A percentile compares a stretch with the other conserved stretches of the same genome.
These are phyloP conservation scores for Prinia subflava DNA, from an alignment of 2,113 vertebrate genomes.

Conservation along the genomic window DNA sequence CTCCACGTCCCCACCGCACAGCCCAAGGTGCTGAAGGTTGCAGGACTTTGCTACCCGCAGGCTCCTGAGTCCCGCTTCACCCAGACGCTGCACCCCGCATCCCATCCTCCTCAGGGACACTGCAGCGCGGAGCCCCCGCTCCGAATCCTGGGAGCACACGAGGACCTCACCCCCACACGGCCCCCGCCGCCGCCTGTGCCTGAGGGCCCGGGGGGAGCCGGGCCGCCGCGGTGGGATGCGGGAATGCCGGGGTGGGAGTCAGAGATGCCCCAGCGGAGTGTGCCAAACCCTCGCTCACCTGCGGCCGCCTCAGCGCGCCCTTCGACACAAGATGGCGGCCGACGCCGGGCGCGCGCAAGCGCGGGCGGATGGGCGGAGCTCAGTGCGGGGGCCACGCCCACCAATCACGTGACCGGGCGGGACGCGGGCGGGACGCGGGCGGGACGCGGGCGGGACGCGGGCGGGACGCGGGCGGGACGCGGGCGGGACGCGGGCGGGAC, in stretches of 20 bases:
- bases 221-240: too few relatives aligned
- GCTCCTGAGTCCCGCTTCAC: neutral
- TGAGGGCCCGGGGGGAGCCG: too few relatives aligned
- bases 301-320: neutral
- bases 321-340: neutral
- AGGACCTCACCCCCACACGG: neutral
- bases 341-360: neutral
- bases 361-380: rapidly evolving
- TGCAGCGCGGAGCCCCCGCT: neutral
- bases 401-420: rapidly evolving
- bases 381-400: rapidly evolving
- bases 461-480: rapidly evolving
- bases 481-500: too few relatives aligned
- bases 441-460: rapidly evolving
- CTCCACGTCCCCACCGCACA: too few relatives aligned
- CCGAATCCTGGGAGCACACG: neutral
- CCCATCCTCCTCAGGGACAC: neutral
- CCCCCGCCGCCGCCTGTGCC: neutral
- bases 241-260: too few relatives aligned
- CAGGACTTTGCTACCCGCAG: rapidly evolving
- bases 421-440: rapidly evolving
- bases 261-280: rapidly evolving
- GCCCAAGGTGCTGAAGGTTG: too few relatives aligned
- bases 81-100: neutral
- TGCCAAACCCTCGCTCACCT: neutral